Percentiles rank a stretch among this genome's conserved stretches.
Conservation (phyloP, 2,888 invertebrate species). For the Halictus quadricinctus region DNA sequence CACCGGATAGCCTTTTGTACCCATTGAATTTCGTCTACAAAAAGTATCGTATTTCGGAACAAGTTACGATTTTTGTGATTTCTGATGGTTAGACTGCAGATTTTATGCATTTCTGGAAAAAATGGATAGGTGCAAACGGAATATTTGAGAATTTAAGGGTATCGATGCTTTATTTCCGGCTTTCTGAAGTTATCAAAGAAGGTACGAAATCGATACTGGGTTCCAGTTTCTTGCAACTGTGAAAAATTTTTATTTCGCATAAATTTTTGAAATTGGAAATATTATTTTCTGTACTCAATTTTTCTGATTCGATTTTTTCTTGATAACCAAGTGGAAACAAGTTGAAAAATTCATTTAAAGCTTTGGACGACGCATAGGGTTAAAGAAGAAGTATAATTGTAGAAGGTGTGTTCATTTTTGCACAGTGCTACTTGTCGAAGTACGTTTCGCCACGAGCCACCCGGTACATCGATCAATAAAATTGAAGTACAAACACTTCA, state of each 20-base stretch:
- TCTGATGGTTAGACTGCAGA: not conserved
- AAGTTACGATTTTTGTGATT: not conserved
- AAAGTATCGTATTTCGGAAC: not conserved
- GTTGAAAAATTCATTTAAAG: not conserved
- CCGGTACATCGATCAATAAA: slow-evolving; percentile 1
- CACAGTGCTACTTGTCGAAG: not conserved
- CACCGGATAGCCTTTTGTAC: not conserved
- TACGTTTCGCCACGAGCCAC: not conserved
- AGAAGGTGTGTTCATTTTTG: not conserved
- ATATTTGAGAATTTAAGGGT: too few species aligned
- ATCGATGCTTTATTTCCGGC: too few species aligned
- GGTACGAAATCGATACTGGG: too few species aligned
- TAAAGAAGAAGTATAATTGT: not conserved
- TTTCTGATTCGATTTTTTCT: too few species aligned
- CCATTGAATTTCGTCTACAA: not conserved
- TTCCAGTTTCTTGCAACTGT: too few species aligned
- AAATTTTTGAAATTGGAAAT: too few species aligned
- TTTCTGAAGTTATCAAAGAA: too few species aligned
- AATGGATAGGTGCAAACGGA: too few species aligned
- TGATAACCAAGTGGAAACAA: too few species aligned
- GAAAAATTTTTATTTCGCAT: too few species aligned
- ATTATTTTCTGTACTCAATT: too few species aligned
- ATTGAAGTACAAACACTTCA: slow-evolving; percentile 10
- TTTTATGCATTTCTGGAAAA: too few species aligned
- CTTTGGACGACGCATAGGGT: not conserved